These are phyloP conservation scores for Trachymyrmex septentrionalis DNA, from an alignment of 1,140 invertebrate genomes.

Conservation along the genomic window DNA sequence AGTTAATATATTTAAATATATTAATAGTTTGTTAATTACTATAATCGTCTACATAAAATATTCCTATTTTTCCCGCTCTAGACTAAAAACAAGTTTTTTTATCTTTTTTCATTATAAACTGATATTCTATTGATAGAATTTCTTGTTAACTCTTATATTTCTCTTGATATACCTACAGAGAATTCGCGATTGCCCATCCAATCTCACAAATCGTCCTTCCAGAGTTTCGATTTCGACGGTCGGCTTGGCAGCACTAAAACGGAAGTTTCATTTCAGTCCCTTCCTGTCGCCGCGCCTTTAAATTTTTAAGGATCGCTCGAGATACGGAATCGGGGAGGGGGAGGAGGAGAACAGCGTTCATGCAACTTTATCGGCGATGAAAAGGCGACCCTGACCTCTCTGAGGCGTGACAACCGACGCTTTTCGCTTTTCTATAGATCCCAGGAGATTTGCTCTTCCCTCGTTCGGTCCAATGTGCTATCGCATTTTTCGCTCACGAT, in stretches of 20 bases:
- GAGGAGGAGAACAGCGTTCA: slow-evolving; percentile 18
- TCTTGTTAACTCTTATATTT: slow-evolving; percentile 30
- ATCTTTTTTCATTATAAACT: background rate
- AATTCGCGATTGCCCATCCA: slow-evolving; percentile 27
- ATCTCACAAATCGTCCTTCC: slow-evolving; percentile 19
- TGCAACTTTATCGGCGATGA: slow-evolving; percentile 62
- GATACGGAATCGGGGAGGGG: slow-evolving; percentile 11
- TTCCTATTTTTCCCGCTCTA: background rate
- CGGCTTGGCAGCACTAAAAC: slow-evolving; percentile 47
- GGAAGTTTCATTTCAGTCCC: slow-evolving; percentile 60
- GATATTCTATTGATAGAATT: slow-evolving; percentile 12
- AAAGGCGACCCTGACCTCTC: slow-evolving; percentile 73
- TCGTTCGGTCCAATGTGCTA: slow-evolving; percentile 34
- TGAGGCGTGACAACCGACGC: slow-evolving; percentile 51
- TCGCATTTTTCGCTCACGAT: slow-evolving; percentile 4
- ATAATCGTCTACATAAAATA: background rate
- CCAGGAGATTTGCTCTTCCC: slow-evolving; percentile 62
- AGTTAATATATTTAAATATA: no score
- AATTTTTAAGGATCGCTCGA: slow-evolving; percentile 51
- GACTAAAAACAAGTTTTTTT: background rate
- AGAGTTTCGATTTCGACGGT: slow-evolving; percentile 53
- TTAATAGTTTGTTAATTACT: background rate
- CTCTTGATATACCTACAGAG: background rate
- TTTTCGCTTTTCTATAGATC: slow-evolving; percentile 52
- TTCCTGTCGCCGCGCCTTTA: slow-evolving; percentile 46